These are phyloP conservation scores for Muraenolepis orangiensis DNA, from an alignment of 2,797 vertebrate species.

Conservation along the genomic window DNA sequence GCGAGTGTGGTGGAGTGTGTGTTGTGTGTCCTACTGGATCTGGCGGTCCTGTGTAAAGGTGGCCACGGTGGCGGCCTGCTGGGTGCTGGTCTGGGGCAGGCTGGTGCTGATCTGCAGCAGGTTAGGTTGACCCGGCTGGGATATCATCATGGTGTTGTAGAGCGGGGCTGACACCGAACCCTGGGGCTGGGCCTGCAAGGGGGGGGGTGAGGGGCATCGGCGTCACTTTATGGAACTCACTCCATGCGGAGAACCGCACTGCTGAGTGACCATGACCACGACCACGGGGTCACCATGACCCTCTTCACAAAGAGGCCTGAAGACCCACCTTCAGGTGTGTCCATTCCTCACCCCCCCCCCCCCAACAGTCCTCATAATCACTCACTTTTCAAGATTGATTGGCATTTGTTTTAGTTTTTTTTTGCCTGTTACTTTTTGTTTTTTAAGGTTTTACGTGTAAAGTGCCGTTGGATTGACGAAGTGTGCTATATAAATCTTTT, in stretches of 20 bases:
- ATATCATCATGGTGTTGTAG: slow-evolving; percentile 98
- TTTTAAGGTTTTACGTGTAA: too few species aligned
- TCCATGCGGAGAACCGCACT: neutral
- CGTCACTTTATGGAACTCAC: neutral
- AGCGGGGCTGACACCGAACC: slow-evolving; percentile 75
- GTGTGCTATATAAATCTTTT: too few species aligned
- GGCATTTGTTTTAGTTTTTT: too few species aligned
- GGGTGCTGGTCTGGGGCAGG: slow-evolving; percentile 82
- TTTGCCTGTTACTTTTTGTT: too few species aligned
- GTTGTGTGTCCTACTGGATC: slow-evolving; percentile 81
- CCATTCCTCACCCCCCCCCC: too few species aligned
- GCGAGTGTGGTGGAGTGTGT: too few species aligned
- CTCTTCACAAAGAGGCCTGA: neutral
- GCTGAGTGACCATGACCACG: too few species aligned
- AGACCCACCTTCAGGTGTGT: neutral
- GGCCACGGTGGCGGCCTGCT: slow-evolving; percentile 80
- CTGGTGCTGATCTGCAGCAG: slow-evolving; percentile 90
- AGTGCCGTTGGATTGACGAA: too few species aligned
- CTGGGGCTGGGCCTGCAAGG: slow-evolving; percentile 42
- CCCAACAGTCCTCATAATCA: too few species aligned
- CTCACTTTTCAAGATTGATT: too few species aligned
- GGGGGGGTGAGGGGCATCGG: neutral
- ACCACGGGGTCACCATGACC: too few species aligned
- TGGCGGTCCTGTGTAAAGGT: slow-evolving; percentile 89
- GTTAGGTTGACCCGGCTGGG: slow-evolving; percentile 84